Evolutionary conservation across 2,888 invertebrate genomes (phyloP).

Genomic region (Drosophila leonis): DNA sequence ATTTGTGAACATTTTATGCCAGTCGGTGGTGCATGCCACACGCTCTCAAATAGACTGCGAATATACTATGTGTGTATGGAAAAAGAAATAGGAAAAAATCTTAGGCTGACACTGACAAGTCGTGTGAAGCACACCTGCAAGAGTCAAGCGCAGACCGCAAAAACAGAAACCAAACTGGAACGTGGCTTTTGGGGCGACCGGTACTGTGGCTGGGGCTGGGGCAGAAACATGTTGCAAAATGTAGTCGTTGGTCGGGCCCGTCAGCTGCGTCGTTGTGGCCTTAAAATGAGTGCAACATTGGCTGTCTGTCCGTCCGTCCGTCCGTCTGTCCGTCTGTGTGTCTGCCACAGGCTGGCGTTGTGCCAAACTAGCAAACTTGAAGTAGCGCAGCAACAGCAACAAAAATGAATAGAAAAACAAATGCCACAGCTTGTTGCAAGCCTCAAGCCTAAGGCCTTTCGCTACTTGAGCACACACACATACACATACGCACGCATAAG

Average conservation of each 20-base stretch:
- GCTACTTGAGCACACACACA: constrained; percentile 73
- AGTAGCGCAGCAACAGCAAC: constrained; percentile 42
- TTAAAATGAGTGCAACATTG: constrained; percentile 79
- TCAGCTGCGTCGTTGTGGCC: constrained; percentile 75
- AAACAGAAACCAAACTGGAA: constrained; percentile 55
- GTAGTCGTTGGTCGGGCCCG: constrained; percentile 46
- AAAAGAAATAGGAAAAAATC: constrained; percentile 52
- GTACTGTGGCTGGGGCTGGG: neutral
- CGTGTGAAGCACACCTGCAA: constrained; percentile 81
- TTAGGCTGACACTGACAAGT: constrained; percentile 78
- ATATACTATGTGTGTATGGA: constrained; percentile 2
- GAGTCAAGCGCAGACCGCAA: constrained; percentile 71
- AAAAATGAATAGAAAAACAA: constrained; percentile 42
- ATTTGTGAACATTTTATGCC: constrained; percentile 40
- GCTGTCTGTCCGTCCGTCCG: constrained; percentile 38
- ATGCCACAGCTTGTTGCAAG: constrained; percentile 60
- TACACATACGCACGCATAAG: constrained; percentile 10
- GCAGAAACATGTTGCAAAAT: constrained; percentile 72
- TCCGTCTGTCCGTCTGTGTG: constrained; percentile 15
- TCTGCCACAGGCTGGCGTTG: constrained; percentile 66
- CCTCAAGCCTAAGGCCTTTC: constrained; percentile 69
- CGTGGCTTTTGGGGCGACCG: constrained; percentile 19
- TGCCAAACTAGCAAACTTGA: constrained; percentile 69
- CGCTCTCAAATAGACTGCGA: constrained; percentile 54
- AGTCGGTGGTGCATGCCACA: constrained; percentile 61